Base-by-base conservation (phyloP, 2,113 vertebrate genomes). In the Nesoenas mayeri region DNA sequence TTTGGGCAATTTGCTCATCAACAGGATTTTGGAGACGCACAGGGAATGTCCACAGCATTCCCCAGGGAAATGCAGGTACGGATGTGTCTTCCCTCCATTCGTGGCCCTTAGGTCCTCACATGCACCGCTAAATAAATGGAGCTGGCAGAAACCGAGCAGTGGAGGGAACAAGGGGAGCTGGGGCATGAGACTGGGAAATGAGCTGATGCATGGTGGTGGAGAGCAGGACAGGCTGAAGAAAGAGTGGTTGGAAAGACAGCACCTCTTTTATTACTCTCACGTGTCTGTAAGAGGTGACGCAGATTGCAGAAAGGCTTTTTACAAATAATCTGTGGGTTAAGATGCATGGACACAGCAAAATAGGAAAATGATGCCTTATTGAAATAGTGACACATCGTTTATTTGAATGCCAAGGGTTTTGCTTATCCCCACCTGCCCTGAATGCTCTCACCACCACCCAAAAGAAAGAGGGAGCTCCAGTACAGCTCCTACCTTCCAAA, bases 261-360 rank as follows among this genome's bases (percentile, higher is more conserved):
- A 31, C 31, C 3, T 2, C 0, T 0, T 53, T 31, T 42, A 21
- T 24, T 69, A 51, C 65, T 73, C 51, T 69, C 53, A 51, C 0
- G 0, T 1, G 3, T 20, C 69, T 62, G 0, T 13, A 71, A 81
- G 57, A 71, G 50, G 44, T 0, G 0, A 75, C 0, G 2, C 21
- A 57, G n/a, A 62, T 54, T 16, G 67, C 2, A 4, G 50, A 73
- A 88, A 85, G 21, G 40, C 11, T 82, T 69, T 88, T 74, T 34
- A 17, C 16, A 75, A 66, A 53, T 25, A 26, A 81, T 26, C 26
- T 24, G 20, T 50, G 38, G 18, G 18, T 78, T 87, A 78, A 54
- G 42, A 67, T 3, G 10, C 32, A 82, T 0, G 1, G 53, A 75
- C 93, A 67, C 17, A 69, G 31, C 34, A 32, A 77, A 75, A 82